Evolutionary conservation across 2,888 invertebrate species (phyloP), one percentile per base, ranked within the genome.

Genomic region (Drosophila tripunctata): DNA sequence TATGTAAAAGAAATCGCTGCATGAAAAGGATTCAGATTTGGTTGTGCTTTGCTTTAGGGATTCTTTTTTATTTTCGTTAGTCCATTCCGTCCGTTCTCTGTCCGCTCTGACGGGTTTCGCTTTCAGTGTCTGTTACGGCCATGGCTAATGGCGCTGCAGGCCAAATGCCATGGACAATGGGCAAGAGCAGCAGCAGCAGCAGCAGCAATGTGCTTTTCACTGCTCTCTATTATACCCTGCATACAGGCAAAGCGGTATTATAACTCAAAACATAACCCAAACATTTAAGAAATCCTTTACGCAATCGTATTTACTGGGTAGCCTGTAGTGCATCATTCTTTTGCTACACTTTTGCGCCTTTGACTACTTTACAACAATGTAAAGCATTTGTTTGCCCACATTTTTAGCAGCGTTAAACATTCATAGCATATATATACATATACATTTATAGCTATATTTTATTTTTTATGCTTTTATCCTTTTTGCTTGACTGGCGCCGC

Each of bases 311-410:
- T n/a, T 30, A 4, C 17, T 30, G 14, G 8, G 48, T 36, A 50
- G 24, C 5, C 17, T 0, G 4, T n/a, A 8, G 24, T 8, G 5
- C 7, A 17, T 5, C 21, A 21, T n/a, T 7, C 24, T 48, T 27
- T 12, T 50, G 17, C 48, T 36, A 27, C 10, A 27, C 10, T 27
- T 30, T 12, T 31, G 35, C 19, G 35, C 45, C 41, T 52, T 56
- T 36, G 43, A 55, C 73, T 56, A 38, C 78, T 57, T 67, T 60
- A 30, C 35, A 82, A 69, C 81, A 85, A 87, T 78, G 88, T 75
- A 58, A 80, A 87, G 72, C 87, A 86, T 83, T 88, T 83, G 87
- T 80, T 86, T 86, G 78, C 36, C 54, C 86, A 69, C 69, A 71
- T 67, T 72, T 75, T 68, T 21, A 61, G 35, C 79, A 38, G 63